Base-by-base conservation (phyloP, 2,888 invertebrate genomes). In the Lepidochrysops patricia region DNA sequence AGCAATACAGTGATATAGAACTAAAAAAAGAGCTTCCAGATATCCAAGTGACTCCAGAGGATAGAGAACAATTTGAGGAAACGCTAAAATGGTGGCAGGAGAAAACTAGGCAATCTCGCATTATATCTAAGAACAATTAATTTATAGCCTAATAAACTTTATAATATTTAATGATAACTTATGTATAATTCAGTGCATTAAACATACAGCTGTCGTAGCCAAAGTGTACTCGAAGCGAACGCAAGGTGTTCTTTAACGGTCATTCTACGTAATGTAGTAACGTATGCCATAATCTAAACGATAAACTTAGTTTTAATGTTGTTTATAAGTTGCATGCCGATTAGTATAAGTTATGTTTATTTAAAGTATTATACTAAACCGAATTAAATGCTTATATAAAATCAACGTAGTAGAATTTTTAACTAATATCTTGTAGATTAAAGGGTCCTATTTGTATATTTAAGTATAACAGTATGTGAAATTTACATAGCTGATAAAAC, bases 11-110 rank as follows among this genome's bases (percentile, higher is more conserved):
- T 67, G 91, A 90, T 13, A 73, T 84, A 0, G 89, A 88, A 27
- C 69, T 89, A 25, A 90, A 87, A 62, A 85, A 83, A 61, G 91
- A 89, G 67, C 76, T 89, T 61, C 85, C 88, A 54, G 84, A 86
- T 63, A 82, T 88, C 35, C 86, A 87, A 64, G 85, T 89, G n/a
- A 85, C 87, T 26, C 82, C 87, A 25, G 89, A 89, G 69, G 84
- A 88, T 64, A 71, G 87, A 62, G 84, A 88, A 60, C 89, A 89
- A 62, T 88, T 89, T 68, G 89, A 90, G 63, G 89, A 89, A 66
- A 89, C 89, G 1, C 68, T 89, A 9, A 89, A 88, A 67, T 90
- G 90, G 90, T 90, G 90, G 90, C 88, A 90, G 66, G 86, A 89
- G 66, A 89, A 89, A 67, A 89, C 87, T 2, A 79, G 79, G 67